A percentile compares a stretch with the other conserved stretches of the same genome.
These are phyloP conservation scores for Ectemnius cavifrons DNA, from an alignment of 2,888 invertebrate species.

Conservation along the genomic window DNA sequence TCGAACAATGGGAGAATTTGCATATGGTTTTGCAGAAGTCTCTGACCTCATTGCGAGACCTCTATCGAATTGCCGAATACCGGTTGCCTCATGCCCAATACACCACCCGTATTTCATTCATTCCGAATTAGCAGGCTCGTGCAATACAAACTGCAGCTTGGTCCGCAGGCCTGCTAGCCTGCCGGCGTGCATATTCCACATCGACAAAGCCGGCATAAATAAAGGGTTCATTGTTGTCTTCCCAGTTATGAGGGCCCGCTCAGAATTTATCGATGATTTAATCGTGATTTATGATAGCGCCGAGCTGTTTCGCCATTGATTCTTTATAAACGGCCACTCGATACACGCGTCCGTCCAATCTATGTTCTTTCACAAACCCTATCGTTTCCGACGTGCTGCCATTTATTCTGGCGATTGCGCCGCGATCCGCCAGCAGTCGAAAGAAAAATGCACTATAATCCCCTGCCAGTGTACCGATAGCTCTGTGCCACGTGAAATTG, in stretches of 20 bases:
- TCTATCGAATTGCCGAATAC: not conserved
- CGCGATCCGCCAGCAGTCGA: not conserved
- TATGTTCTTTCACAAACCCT: conserved; percentile 6
- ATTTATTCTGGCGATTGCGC: conserved; percentile 4
- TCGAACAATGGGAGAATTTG: not conserved
- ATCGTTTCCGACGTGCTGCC: not conserved
- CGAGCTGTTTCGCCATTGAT: conserved; percentile 4
- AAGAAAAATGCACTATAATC: conserved; percentile 6
- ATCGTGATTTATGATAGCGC: conserved; percentile 4
- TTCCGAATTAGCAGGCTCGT: not conserved
- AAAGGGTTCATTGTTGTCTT: conserved; percentile 5
- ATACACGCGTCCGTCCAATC: conserved; percentile 3
- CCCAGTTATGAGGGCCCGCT: conserved; percentile 1
- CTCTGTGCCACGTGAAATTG: conserved; percentile 3
- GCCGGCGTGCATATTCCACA: not conserved
- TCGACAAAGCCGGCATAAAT: conserved; percentile 5
- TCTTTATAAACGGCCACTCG: conserved; percentile 1
- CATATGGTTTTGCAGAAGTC: not conserved
- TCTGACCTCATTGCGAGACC: not conserved
- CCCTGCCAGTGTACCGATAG: not conserved
- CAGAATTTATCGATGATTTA: conserved; percentile 4
- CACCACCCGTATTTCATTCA: not conserved
- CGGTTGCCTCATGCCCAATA: not conserved
- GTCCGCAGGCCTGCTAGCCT: not conserved
- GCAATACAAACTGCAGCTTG: not conserved